A percentile compares a stretch with the other conserved stretches of the same genome.
Evolutionary conservation across 1,140 invertebrate species (phyloP).

Genomic region (Bathynomus jamesi): DNA sequence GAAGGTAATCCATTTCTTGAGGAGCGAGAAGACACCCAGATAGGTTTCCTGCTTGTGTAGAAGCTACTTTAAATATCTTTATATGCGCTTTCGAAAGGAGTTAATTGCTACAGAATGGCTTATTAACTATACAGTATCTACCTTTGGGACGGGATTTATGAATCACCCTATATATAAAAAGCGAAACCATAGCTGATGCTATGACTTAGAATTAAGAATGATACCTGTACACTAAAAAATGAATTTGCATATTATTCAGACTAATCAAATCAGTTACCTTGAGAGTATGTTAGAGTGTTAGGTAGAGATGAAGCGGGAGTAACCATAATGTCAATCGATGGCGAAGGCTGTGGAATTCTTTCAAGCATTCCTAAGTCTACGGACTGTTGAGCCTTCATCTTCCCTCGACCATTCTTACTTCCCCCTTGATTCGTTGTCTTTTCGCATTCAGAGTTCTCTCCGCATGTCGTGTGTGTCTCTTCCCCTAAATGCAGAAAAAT

Average conservation of each 20-base stretch:
- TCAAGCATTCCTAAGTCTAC: constrained; percentile 36
- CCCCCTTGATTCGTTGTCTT: neutral
- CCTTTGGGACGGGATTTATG: too few species aligned
- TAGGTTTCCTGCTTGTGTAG: constrained; percentile 28
- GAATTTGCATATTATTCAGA: too few species aligned
- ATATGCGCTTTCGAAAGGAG: too few species aligned
- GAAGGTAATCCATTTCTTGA: constrained; percentile 42
- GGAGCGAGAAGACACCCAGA: constrained; percentile 32
- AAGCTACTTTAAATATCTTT: too few species aligned
- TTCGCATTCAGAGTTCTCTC: neutral
- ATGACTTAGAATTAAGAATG: too few species aligned
- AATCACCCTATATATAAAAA: too few species aligned
- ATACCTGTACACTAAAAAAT: too few species aligned
- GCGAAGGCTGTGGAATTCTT: constrained; percentile 6
- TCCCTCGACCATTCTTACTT: neutral
- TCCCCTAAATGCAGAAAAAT: neutral
- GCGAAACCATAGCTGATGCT: too few species aligned
- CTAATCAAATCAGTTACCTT: too few species aligned
- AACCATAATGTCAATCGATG: constrained; percentile 17
- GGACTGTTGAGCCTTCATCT: constrained; percentile 15
- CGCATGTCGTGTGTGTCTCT: neutral
- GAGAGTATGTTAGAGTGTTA: constrained; percentile 25
- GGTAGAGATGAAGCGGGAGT: constrained; percentile 22
- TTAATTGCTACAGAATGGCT: too few species aligned
- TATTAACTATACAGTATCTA: too few species aligned